Conservation (phyloP, 37 sponge, comb jelly and placozoan species). For the Diacarnus erythraeanus region DNA sequence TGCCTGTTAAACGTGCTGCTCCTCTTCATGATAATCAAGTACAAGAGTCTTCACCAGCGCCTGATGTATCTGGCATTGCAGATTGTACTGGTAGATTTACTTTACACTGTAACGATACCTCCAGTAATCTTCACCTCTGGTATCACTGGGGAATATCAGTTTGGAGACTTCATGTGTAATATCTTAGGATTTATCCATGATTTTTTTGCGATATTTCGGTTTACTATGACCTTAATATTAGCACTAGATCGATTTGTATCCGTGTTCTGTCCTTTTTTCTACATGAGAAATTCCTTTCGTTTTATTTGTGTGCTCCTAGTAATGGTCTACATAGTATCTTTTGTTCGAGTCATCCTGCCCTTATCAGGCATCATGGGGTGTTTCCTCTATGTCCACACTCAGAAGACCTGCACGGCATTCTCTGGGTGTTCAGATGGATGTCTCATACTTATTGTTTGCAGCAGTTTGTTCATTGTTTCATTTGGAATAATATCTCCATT, state of each 20-base stretch:
- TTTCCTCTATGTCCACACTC: not conserved
- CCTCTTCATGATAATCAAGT: not conserved
- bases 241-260: constrained; percentile 13
- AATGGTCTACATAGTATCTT: not conserved
- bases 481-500: not conserved
- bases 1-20: not conserved
- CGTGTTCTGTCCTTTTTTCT: constrained; percentile 1
- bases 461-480: not conserved
- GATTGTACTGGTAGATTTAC: constrained; percentile 1
- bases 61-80: constrained; percentile 6
- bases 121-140: not conserved
- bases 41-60: not conserved
- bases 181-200: constrained; percentile 6
- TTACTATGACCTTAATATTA: not conserved
- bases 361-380: not conserved
- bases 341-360: not conserved
- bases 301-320: not conserved
- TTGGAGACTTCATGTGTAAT: not conserved
- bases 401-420: constrained; percentile 1
- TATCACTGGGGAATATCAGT: not conserved
- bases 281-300: not conserved
- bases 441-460: not conserved
- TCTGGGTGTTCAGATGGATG: constrained; percentile 3
- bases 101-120: not conserved
- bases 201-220: not conserved